Conservation (phyloP, 2,113 vertebrate species). For the Mixornis gularis region DNA sequence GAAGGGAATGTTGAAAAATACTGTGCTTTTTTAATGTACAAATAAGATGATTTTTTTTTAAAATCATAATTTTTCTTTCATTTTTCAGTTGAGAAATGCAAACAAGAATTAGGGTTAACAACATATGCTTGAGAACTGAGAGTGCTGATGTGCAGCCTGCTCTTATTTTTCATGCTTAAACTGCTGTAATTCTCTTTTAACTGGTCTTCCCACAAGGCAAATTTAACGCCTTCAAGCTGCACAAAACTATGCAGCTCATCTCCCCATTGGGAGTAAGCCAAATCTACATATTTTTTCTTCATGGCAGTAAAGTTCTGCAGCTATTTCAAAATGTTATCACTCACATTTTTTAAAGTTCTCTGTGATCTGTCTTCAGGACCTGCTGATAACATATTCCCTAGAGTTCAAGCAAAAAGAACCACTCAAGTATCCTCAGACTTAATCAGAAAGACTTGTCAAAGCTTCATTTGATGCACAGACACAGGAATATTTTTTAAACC, state of each 20-base stretch:
- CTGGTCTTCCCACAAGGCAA: constrained; percentile 70
- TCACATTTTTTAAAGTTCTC: constrained; percentile 50
- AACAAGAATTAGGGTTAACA: constrained; percentile 39
- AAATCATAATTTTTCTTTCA: background rate
- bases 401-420: background rate
- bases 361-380: constrained; percentile 19
- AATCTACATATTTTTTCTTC: constrained; percentile 71
- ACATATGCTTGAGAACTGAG: constrained; percentile 21
- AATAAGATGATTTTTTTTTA: background rate
- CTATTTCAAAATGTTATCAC: constrained; percentile 66
- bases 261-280: constrained; percentile 60
- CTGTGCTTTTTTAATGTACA: background rate
- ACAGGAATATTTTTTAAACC: constrained; percentile 15
- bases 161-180: constrained; percentile 58
- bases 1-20: background rate
- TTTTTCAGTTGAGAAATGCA: constrained; percentile 4
- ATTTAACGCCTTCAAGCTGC: constrained; percentile 66
- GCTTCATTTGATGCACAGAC: background rate
- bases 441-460: constrained; percentile 33
- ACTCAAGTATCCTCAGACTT: constrained; percentile 24
- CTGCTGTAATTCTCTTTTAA: constrained; percentile 73
- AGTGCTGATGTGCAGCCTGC: constrained; percentile 34
- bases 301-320: constrained; percentile 41
- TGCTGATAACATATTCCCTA: background rate
- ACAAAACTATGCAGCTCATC: constrained; percentile 60